Evolutionary conservation across 1,140 invertebrate genomes (phyloP), one percentile per base, ranked within the genome.

Genomic region (Drosophila prosaltans): DNA sequence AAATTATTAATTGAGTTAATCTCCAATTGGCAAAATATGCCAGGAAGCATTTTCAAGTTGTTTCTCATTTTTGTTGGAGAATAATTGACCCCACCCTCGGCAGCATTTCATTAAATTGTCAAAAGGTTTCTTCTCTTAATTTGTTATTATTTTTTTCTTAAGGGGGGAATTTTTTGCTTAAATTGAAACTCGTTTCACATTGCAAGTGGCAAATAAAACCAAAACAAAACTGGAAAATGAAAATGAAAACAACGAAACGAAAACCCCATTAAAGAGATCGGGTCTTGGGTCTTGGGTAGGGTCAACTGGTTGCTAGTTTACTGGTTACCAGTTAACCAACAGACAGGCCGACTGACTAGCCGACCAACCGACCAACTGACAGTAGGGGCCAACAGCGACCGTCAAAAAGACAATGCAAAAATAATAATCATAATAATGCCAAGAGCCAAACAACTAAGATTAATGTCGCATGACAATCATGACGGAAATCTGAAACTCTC

Each of bases 401-500:
- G 54, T 32, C 66, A 64, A 28, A 55, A 51, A 69, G 28, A 70
- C 74, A 71, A 78, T 75, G 74, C 72, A 66, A 76, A 43, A 66
- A 76, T 76, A 76, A 76, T 75, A 76, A 75, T 76, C 65, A 73
- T 75, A 76, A 76, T 75, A 76, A 76, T 72, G 72, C 75, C 68
- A 69, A 72, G 67, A 75, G 73, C 67, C 71, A 72, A 75, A 72
- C 61, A 71, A 78, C 74, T 61, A 78, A 79, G 75, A 79, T 79
- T 79, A 79, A 79, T 79, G 76, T 79, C 75, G 76, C 76, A 79
- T 79, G 76, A 78, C 76, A 79, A 79, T 79, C 76, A 79, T 65
- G 76, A 79, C 76, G 76, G 76, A 79, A 79, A 79, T 78, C 74
- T 79, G 64, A 70, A 78, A 57, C 55, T 57, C 60, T 40, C 57